Evolutionary conservation across 2,888 invertebrate species (phyloP), one percentile per base, ranked within the genome.

Genomic region (Rhagonycha lutea): DNA sequence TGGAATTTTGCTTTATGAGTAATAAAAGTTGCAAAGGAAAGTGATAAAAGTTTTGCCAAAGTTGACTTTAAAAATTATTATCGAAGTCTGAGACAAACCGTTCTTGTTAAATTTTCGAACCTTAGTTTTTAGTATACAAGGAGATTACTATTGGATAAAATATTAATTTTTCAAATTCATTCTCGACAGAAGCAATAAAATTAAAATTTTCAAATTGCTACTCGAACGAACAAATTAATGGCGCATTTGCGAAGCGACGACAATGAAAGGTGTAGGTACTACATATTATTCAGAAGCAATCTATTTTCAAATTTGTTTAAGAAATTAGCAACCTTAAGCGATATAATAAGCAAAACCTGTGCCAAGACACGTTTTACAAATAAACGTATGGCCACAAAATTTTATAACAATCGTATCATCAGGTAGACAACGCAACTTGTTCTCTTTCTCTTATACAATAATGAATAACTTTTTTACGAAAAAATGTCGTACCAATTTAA

Each of bases 311-410:
- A 69, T 69, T 73, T 73, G 69, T 68, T 72, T 70, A 63, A 65
- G 65, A 70, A 69, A 62, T 70, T 74, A 74, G 61, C 78, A 69
- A 73, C 73, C 14, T 12, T 14, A 65, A 69, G 71, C 75, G 73
- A 62, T 70, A 71, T 73, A 71, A 78, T 78, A 75, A 71, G 18
- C 73, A 68, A 75, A 75, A 70, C 73, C 62, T 72, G 67, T 78
- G 78, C 71, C 47, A 68, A 71, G 72, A 75, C 78, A 78, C 78
- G 78, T 78, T 78, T 71, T 28, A 32, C 63, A 69, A 67, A 70
- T 70, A 74, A 69, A 74, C 29, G 69, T 47, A 26, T 23, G 62
- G 29, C 62, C 47, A 73, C 62, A 70, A 63, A 74, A 70, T 70
- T 18, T 73, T 26, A 61, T 28, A 69, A 69, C 69, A 12, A 32